Conservation (phyloP, 2,888 invertebrate genomes). For the Branchipolynoe longqiensis region DNA sequence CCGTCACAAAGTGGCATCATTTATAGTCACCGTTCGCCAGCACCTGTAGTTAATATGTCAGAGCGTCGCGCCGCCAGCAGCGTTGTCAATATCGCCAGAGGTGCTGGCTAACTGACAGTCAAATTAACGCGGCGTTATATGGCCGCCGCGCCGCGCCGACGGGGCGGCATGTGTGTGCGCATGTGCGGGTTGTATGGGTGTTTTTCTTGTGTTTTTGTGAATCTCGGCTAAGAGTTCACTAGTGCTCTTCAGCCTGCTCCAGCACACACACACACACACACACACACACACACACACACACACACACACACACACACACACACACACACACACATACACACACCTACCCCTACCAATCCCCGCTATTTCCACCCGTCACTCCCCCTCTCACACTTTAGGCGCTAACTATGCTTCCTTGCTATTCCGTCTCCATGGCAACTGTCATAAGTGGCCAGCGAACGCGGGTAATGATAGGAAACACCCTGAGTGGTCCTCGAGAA, state of each 20-base stretch:
- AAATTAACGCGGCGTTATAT: constrained; percentile 47
- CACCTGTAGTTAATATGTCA: constrained; percentile 59
- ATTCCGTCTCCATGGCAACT: constrained; percentile 48
- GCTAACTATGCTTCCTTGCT: too few species aligned
- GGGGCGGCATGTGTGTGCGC: neutral
- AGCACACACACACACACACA: too few species aligned
- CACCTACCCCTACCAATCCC: constrained; percentile 4
- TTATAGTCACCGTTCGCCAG: constrained; percentile 50
- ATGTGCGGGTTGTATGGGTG: neutral
- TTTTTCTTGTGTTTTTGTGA: neutral
- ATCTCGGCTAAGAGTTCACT: neutral
- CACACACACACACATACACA: neutral
- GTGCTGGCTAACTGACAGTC: constrained; percentile 51
- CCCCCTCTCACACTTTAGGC: neutral
- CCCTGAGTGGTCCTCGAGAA: constrained; percentile 24
- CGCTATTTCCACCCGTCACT: neutral
- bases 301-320: too few species aligned
- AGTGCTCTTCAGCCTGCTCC: neutral
- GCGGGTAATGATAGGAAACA: constrained; percentile 49
- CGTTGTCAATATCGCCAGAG: constrained; percentile 25
- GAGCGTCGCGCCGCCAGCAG: neutral
- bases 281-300: too few species aligned
- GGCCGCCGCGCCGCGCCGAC: neutral
- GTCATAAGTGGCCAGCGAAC: constrained; percentile 48
- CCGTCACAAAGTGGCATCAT: constrained; percentile 58